Evolutionary conservation across 37 sponge, comb jelly and placozoan genomes (phyloP).

Genomic region (Tethya wilhelma): DNA sequence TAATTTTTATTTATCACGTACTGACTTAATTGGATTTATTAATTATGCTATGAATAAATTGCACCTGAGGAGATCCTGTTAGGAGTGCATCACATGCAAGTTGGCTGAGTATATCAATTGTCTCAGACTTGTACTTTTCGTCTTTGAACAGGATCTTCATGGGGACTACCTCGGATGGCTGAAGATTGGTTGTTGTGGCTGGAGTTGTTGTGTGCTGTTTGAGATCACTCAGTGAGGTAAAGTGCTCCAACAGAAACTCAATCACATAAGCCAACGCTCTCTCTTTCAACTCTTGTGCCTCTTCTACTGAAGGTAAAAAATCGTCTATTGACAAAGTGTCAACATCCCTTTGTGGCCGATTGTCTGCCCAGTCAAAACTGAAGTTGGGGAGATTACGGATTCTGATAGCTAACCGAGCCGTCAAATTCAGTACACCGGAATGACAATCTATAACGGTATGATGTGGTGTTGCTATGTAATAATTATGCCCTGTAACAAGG

Average conservation of each 20-base stretch:
- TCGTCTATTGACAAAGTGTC: not conserved
- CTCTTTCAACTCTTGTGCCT: not conserved
- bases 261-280: constrained; percentile 2
- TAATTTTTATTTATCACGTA: not conserved
- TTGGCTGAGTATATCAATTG: constrained; percentile 34
- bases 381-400: not conserved
- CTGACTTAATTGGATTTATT: not conserved
- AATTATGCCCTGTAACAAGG: too few relatives aligned
- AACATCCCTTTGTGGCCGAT: not conserved
- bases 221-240: not conserved
- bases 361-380: constrained; percentile 8
- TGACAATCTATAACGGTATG: constrained; percentile 8
- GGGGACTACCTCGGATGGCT: constrained; percentile 12
- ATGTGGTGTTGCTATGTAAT: not conserved
- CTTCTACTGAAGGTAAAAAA: constrained; percentile 17
- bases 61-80: constrained; percentile 5
- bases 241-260: constrained; percentile 5
- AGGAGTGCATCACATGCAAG: not conserved
- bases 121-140: constrained; percentile 34
- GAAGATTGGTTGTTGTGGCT: not conserved
- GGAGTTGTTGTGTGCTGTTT: not conserved
- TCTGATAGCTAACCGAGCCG: constrained; percentile 10
- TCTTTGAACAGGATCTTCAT: constrained; percentile 43
- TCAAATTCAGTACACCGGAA: constrained; percentile 11
- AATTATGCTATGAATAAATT: too few relatives aligned